Base-by-base conservation (phyloP, 2,888 invertebrate species). In the Drosophila buzzatii region DNA sequence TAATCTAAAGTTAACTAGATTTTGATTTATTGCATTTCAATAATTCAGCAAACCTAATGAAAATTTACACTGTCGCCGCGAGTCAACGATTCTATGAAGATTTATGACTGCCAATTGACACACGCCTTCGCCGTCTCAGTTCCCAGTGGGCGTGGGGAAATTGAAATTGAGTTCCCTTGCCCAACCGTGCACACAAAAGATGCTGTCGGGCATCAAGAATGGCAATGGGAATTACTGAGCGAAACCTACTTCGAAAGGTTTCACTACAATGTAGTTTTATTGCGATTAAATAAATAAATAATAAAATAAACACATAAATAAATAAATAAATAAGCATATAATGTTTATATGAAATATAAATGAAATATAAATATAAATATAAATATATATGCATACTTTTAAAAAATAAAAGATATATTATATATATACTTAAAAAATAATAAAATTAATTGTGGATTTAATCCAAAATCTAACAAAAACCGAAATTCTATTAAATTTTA, bases 41-140 rank as follows among this genome's bases (percentile, higher is more conserved):
- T 89, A 84, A 85, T 79, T 89, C 68, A 55, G 70, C 64, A 82
- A 68, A 71, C 80, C 64, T 89, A 85, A 90, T 89, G 89, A 83
- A 86, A 79, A 73, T 85, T 69, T 75, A 72, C 82, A 73, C 78
- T 84, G 89, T 81, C 85, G 87, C 85, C 89, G 82, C 60, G 70
- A 90, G 89, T 83, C 82, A 79, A 76, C 49, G 56, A 67, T 73
- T 89, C 89, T 89, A 86, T 89, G 90, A 90, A 90, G 86, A 86
- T 86, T 86, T 86, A 86, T 90, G 85, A 61, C 67, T 55, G 45
- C 71, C 85, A 90, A 85, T 85, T 85, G 90, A 90, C 85, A 81
- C 65, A 71, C 76, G 72, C 81, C 81, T 80, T 83, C 71, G 70
- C 56, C 58, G 80, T 64, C 73, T 70, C 83, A 68, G 67, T 64